Evolutionary conservation across 1,140 invertebrate species (phyloP), one percentile per base, ranked within the genome.

Genomic region (Ridgeia piscesae): DNA sequence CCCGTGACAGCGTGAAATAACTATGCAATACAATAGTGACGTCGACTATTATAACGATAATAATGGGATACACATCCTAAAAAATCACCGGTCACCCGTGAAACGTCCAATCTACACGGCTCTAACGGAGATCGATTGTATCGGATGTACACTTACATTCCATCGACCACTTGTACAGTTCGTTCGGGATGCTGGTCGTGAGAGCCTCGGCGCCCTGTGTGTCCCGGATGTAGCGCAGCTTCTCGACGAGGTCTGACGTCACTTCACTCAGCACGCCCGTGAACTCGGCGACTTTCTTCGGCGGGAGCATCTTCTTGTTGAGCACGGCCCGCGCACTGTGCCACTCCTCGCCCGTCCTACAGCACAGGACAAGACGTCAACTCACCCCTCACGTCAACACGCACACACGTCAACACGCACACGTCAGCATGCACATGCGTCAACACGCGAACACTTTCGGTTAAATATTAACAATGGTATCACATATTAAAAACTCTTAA

Each of bases 321-420:
- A 93, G 89, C n/a, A 90, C 89, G 21, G 92, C 34, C 0, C 93
- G 35, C 33, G 90, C 88, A 1, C 35, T 33, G 33, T 92, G 34
- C 93, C 93, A 93, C 58, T 92, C 92, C 42, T 35, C 88, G 11
- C 93, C 92, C 93, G 92, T 50, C n/a, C 93, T 93, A 48, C 58
- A 77, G 27, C 58, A n/a, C n/a, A n/a, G n/a, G n/a, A n/a, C n/a
- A n/a, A n/a, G n/a, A n/a, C n/a, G n/a, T n/a, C n/a, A n/a, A n/a
- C n/a, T n/a, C n/a, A 31, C 27, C 27, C 2, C 58, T 4, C 8
- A 27, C 58, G 58, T 77, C 58, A 77, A 77, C 58, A 42, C 58
- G 58, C 58, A 77, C 17, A 17, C 0, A 1, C 58, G 58, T 77
- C 58, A 27, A 77, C 17, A 77, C 58, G 17, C n/a, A n/a, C n/a